Evolutionary conservation across 2,797 vertebrate genomes (phyloP).

Genomic region (Epinephelus awoara): DNA sequence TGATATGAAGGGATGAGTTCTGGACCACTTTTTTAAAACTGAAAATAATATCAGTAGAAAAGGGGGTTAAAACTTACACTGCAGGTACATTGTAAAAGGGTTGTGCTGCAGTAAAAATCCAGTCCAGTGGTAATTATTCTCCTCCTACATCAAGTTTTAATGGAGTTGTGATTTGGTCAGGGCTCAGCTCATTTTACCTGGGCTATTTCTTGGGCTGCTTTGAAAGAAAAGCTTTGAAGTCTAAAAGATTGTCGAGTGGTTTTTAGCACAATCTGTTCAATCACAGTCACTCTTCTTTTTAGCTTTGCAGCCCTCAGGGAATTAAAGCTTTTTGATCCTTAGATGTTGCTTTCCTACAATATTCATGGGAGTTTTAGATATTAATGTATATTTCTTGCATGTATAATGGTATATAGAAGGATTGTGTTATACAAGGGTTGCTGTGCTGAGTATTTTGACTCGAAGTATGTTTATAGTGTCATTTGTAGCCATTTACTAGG

Average conservation of each 20-base stretch:
- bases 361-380: slow-evolving; percentile 17
- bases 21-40: not conserved
- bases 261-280: slow-evolving; percentile 10
- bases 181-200: slow-evolving; percentile 14
- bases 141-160: slow-evolving; percentile 16
- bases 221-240: slow-evolving; percentile 32
- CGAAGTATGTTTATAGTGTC: not conserved
- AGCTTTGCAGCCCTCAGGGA: slow-evolving; percentile 1
- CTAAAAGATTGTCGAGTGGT: slow-evolving; percentile 35
- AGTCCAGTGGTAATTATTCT: slow-evolving; percentile 1
- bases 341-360: slow-evolving; percentile 8
- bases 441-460: not conserved
- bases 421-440: not conserved
- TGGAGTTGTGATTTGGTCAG: slow-evolving; percentile 29
- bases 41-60: not conserved
- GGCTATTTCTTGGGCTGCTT: slow-evolving; percentile 8
- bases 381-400: not conserved
- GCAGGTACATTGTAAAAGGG: not conserved
- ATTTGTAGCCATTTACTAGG: not conserved
- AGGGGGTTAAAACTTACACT: not conserved
- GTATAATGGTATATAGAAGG: not conserved
- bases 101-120: slow-evolving; percentile 5
- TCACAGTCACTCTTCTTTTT: not conserved
- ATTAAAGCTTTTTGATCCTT: slow-evolving; percentile 30
- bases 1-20: not conserved